Evolutionary conservation across 2,888 invertebrate genomes (phyloP).

Genomic region (Parasteatoda lunata): DNA sequence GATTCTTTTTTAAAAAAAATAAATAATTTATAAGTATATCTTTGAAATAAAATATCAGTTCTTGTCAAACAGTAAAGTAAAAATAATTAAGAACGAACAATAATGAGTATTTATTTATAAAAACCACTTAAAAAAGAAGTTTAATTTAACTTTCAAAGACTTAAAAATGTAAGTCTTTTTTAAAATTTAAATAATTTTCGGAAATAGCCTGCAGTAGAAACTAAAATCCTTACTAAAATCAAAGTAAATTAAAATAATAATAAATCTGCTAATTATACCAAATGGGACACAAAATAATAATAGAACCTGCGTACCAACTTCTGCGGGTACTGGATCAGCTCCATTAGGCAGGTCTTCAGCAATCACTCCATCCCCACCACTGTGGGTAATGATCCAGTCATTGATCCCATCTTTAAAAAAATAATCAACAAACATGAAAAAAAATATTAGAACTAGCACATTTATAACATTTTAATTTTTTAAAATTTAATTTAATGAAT

Average conservation of each 20-base stretch:
- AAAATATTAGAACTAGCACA: no score
- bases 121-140: not conserved
- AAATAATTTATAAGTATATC: no score
- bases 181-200: no score
- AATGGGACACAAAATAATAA: not conserved
- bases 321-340: constrained; percentile 75
- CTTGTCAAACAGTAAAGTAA: no score
- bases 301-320: constrained; percentile 70
- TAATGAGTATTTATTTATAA: not conserved
- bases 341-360: constrained; percentile 77
- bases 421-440: not conserved
- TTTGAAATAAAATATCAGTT: no score
- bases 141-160: not conserved
- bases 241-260: not conserved
- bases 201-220: not conserved
- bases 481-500: no score
- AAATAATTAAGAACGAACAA: no score
- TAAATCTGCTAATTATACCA: not conserved
- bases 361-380: constrained; percentile 76
- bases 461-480: no score
- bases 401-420: constrained; percentile 42
- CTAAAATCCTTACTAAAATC: not conserved
- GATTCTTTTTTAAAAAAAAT: no score
- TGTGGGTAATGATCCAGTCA: constrained; percentile 30
- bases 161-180: no score